Conservation (phyloP, 2,888 invertebrate genomes). For the Malthinus seriepunctatus region DNA sequence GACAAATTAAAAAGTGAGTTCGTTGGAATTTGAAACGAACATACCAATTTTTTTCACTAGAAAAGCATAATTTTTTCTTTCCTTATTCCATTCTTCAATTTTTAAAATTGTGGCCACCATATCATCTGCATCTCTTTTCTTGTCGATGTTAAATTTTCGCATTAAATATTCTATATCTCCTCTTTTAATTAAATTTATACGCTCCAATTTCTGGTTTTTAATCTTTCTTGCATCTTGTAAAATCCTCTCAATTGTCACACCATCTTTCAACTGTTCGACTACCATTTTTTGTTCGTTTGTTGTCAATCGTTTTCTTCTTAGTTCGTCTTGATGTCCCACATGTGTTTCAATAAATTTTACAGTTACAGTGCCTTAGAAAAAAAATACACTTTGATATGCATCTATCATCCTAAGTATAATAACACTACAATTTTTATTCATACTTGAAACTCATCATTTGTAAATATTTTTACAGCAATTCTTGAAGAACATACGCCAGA, state of each 20-base stretch:
- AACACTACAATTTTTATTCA: background rate
- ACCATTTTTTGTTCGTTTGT: constrained; percentile 19
- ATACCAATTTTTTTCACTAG: constrained; percentile 26
- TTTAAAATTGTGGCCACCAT: constrained; percentile 25
- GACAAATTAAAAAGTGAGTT: background rate
- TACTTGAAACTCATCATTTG: constrained; percentile 3
- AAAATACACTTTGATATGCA: background rate
- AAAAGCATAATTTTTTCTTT: constrained; percentile 24
- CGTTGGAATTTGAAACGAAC: background rate
- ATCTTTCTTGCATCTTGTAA: background rate
- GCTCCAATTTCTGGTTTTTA: background rate
- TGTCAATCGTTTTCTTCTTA: constrained; percentile 26
- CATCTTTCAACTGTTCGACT: background rate
- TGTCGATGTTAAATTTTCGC: constrained; percentile 24
- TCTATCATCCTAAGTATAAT: constrained; percentile 1
- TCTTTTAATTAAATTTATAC: background rate
- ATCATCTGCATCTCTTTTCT: constrained; percentile 22
- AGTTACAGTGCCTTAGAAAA: constrained; percentile 15
- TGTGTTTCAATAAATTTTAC: constrained; percentile 27
- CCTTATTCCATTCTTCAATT: constrained; percentile 22
- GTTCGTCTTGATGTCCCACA: constrained; percentile 28
- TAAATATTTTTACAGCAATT: constrained; percentile 10
- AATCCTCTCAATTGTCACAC: background rate
- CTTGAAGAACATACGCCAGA: constrained; percentile 23
- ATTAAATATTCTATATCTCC: constrained; percentile 19